phyloP scores from a whole-genome alignment of 1,140 invertebrate genomes.

The Drosophila punjabiensis region DNA sequence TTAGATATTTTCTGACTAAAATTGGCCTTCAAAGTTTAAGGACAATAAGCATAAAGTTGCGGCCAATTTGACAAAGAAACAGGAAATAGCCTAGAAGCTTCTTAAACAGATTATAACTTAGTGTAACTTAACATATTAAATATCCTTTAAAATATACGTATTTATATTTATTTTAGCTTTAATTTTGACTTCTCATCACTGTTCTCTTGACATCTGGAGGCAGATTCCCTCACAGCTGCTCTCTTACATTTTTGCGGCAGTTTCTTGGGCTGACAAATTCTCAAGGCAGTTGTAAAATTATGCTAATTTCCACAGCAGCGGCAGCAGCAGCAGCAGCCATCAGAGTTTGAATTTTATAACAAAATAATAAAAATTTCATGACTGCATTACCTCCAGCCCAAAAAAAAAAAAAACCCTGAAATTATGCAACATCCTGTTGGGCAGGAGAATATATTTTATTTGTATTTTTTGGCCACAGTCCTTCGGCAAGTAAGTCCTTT shows the following conservation, averaged over 20 bases:
- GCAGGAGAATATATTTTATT: slow-evolving; percentile 35
- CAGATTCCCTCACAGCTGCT: slow-evolving; percentile 27
- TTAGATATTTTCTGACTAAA: slow-evolving; percentile 15
- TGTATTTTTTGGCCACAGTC: slow-evolving; percentile 8
- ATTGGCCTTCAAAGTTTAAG: not conserved
- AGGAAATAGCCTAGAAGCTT: not conserved
- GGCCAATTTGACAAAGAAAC: not conserved
- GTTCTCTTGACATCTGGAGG: not conserved
- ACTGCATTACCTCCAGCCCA: slow-evolving; percentile 46
- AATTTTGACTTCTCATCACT: not conserved
- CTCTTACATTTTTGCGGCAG: slow-evolving; percentile 23
- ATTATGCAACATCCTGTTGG: slow-evolving; percentile 43
- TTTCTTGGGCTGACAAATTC: slow-evolving; percentile 49
- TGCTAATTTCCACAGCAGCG: slow-evolving; percentile 56
- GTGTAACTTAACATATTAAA: no score
- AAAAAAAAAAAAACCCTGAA: slow-evolving; percentile 1
- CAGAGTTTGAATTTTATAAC: slow-evolving; percentile 68
- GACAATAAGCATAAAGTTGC: not conserved
- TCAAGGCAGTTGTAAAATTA: slow-evolving; percentile 70
- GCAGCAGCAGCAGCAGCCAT: slow-evolving; percentile 14
- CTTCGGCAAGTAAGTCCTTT: slow-evolving; percentile 13
- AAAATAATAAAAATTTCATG: slow-evolving; percentile 63
- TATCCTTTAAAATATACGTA: no score
- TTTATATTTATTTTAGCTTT: no score
- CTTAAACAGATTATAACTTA: no score